Percentiles rank a stretch among this genome's conserved stretches.
Conservation (phyloP, 2,797 vertebrate genomes). For the Dipus sagitta region DNA sequence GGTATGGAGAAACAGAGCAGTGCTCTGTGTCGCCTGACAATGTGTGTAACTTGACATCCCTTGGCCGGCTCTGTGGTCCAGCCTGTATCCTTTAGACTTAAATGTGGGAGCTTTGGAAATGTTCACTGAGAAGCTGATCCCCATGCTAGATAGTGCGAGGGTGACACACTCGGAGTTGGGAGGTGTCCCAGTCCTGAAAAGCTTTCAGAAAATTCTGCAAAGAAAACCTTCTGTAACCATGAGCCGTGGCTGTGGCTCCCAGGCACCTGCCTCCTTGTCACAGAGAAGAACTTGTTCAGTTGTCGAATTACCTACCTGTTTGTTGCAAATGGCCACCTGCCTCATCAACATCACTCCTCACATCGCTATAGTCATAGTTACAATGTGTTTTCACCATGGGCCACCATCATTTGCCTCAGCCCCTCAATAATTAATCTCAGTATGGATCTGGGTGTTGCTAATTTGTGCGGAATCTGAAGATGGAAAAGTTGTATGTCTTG, state of each 20-base stretch:
- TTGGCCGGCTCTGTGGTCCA: background rate
- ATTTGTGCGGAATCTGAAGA: slow-evolving; percentile 1
- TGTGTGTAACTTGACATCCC: background rate
- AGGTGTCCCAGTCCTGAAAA: slow-evolving; percentile 30
- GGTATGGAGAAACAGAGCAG: background rate
- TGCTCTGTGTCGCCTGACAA: background rate
- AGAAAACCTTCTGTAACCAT: background rate
- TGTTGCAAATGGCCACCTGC: background rate
- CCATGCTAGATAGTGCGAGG: background rate
- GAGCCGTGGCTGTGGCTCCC: background rate
- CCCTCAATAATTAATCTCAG: background rate
- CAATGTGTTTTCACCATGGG: background rate
- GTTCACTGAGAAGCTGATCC: background rate
- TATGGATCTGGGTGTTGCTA: background rate
- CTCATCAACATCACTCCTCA: background rate
- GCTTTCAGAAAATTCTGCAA: background rate
- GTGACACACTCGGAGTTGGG: slow-evolving; percentile 21
- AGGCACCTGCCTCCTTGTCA: background rate
- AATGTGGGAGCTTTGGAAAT: background rate
- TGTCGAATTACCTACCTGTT: background rate
- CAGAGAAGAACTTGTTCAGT: background rate
- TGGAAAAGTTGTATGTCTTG: background rate
- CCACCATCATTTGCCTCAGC: background rate
- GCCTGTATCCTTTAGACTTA: background rate
- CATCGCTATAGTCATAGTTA: rapidly evolving